Evolutionary conservation across 2,797 vertebrate genomes (phyloP), one percentile per base, ranked within the genome.

Genomic region (Enteromius fasciolatus): DNA sequence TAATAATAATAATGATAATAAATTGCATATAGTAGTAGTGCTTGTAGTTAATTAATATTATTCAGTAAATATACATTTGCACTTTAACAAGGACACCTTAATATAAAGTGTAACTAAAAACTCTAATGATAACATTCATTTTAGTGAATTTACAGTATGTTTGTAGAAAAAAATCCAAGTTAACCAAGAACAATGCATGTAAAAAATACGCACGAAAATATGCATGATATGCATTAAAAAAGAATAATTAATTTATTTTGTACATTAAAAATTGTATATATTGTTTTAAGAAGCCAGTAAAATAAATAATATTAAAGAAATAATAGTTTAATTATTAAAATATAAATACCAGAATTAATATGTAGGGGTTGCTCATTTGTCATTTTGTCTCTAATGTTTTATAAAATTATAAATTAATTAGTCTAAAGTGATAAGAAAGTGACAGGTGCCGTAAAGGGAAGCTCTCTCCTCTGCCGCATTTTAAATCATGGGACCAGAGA

Each of bases 401-500:
- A 46, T 54, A 25, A 61, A 63, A 83, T 41, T 41, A 64, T 20
- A 66, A 46, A 41, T 76, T 2, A 76, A 44, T 41, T 80, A 75
- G 41, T 83, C 64, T 39, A 59, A 54, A 41, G 6, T 86, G 64
- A 85, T 36, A 83, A 63, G 68, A 77, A 76, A 86, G 72, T 80
- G 81, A 75, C 76, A 83, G 80, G 64, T 84, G 78, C 75, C 31
- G 57, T 46, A 64, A 61, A 77, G 66, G 1, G 5, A 15, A 67
- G 28, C 61, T 36, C 36, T 52, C 57, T 46, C 48, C 31, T 57
- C 33, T 23, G 33, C 15, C 14, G n/a, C 63, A 18, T 81, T 73
- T 74, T 28, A 57, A 64, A 70, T 84, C 85, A 88, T 83, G 82
- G 50, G 25, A 87, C 25, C 28, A 46, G 76, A 81, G 83, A 85